Evolutionary conservation across 2,113 vertebrate genomes (phyloP), one percentile per base, ranked within the genome.

Genomic region (Agapornis roseicollis): DNA sequence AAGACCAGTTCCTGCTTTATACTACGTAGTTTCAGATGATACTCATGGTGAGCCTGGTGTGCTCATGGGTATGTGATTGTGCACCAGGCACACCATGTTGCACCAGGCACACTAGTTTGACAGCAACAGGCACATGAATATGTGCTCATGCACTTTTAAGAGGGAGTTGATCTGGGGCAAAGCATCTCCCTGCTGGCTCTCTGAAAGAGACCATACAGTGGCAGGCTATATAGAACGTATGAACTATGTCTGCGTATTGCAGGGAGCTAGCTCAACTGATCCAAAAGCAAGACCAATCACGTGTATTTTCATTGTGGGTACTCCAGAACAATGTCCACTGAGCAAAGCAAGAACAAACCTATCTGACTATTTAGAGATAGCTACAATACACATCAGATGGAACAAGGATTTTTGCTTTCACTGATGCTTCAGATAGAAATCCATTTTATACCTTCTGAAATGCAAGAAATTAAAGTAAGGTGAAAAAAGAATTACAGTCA

Each of bases 221-320:
- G 11, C 25, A 31, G 50, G 6, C 11, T 23, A 9, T 10, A 19
- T 6, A 17, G 29, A 15, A 31, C 3, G 0, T 3, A 15, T 3
- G 9, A 23, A n/a, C 16, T n/a, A 17, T 64, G 31, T 14, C 17
- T 20, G 29, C 20, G 13, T 23, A 29, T 11, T 29, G 19, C 5
- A 11, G 20, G 5, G 6, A 78, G 6, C 1, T 33, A 56, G 29
- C 13, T 19, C 6, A 0, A 19, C 41, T 47, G 29, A 20, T 88
- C 41, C 35, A 42, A 52, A 78, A 44, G 15, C 15, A 55, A 33
- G 35, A 35, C 1, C 29, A 25, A 3, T 8, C 1, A 0, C 41
- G 19, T 22, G 23, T 8, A 6, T 39, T 52, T 70, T 17, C 33
- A n/a, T 6, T 58, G 20, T 11, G 37, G 6, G 15, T 80, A 4